phyloP scores from a whole-genome alignment of 2,113 vertebrate genomes.

The Triplophysa siluroides region DNA sequence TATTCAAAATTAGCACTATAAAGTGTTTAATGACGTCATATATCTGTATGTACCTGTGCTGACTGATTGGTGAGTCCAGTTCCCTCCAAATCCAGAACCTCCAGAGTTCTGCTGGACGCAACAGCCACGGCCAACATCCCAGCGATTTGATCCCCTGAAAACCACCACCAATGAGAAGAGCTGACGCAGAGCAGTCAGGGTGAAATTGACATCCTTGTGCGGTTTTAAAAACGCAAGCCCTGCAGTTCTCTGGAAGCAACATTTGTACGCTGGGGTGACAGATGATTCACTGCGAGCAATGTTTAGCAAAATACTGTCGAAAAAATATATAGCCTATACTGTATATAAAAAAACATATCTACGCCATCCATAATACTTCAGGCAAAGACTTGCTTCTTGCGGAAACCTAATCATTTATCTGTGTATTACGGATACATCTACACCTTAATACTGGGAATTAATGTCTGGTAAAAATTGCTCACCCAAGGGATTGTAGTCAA shows the following conservation, averaged over 20 bases:
- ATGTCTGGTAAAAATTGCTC: slow-evolving; percentile 48
- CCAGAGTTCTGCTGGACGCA: slow-evolving; percentile 92
- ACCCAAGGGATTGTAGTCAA: slow-evolving; percentile 97
- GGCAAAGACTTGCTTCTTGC: slow-evolving; percentile 3
- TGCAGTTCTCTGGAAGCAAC: slow-evolving; percentile 10
- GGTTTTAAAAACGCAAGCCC: slow-evolving; percentile 28
- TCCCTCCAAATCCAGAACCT: slow-evolving; percentile 93
- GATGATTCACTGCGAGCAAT: not conserved
- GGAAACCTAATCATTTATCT: not conserved
- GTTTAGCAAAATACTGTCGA: slow-evolving; percentile 30
- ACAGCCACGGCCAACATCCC: slow-evolving; percentile 94
- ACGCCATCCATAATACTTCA: not conserved
- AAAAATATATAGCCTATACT: not conserved
- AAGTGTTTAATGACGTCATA: not conserved
- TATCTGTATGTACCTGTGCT: slow-evolving; percentile 79
- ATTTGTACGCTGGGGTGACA: slow-evolving; percentile 4
- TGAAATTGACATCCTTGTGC: not conserved
- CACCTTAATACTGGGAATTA: not conserved
- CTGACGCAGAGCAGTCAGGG: not conserved
- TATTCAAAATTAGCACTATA: not conserved
- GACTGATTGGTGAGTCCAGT: slow-evolving; percentile 94
- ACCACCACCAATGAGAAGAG: slow-evolving; percentile 48
- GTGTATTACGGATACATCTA: not conserved
- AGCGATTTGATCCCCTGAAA: slow-evolving; percentile 91
- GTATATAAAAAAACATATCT: not conserved